Conservation (phyloP, 1,140 invertebrate genomes). For the Tetranychus cinnabarinus region DNA sequence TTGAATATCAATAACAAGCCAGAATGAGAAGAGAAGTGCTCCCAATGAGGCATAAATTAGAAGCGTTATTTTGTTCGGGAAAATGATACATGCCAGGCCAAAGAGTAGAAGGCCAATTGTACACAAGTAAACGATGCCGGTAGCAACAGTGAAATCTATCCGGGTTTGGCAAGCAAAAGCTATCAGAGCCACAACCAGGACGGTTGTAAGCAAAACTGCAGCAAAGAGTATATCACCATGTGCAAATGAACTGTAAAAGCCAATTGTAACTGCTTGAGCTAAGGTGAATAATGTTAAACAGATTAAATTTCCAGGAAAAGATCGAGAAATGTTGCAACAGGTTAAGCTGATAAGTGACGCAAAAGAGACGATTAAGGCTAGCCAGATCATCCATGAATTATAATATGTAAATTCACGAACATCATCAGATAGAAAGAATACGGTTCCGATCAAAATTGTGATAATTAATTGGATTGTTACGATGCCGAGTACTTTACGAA, state of each 20-base stretch:
- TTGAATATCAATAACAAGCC: conserved; percentile 80
- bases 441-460: conserved; percentile 21
- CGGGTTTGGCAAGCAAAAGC: conserved; percentile 61
- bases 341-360: conserved; percentile 30
- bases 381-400: background rate
- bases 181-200: conserved; percentile 17
- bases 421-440: conserved; percentile 19
- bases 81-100: conserved; percentile 48
- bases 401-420: background rate
- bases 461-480: conserved; percentile 23
- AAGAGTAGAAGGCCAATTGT: conserved; percentile 55
- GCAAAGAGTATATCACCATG: conserved; percentile 31
- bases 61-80: conserved; percentile 27
- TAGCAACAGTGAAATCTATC: conserved; percentile 47
- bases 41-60: conserved; percentile 56
- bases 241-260: conserved; percentile 17
- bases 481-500: conserved; percentile 27
- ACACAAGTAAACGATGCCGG: conserved; percentile 44
- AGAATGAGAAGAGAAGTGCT: conserved; percentile 53
- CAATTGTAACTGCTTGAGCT: background rate
- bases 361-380: background rate
- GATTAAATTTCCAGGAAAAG: conserved; percentile 64
- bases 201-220: conserved; percentile 53
- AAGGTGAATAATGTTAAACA: conserved; percentile 47
- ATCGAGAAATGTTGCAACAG: conserved; percentile 60